phyloP scores from a whole-genome alignment of 2,888 invertebrate genomes.

The Stegana nigrithorax region DNA sequence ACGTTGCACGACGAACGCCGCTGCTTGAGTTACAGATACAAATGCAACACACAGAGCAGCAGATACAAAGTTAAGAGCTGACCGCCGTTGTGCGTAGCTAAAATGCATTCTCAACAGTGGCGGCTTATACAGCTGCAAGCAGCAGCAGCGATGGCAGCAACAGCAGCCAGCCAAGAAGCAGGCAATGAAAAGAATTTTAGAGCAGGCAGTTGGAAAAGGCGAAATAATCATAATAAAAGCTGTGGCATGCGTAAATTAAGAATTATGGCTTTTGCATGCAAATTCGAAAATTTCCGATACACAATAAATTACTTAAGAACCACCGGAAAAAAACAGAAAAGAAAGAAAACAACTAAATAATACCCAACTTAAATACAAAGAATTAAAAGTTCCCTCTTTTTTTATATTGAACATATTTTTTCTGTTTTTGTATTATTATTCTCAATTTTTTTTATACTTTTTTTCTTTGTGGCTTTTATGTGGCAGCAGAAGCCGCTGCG shows the following conservation, averaged over 20 bases:
- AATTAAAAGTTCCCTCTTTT: too few species aligned
- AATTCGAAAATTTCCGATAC: constrained; percentile 62
- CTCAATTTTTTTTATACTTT: neutral
- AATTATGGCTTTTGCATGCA: constrained; percentile 66
- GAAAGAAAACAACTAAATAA: neutral
- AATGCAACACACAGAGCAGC: neutral
- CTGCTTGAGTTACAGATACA: neutral
- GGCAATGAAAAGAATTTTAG: neutral
- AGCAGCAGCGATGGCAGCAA: constrained; percentile 35
- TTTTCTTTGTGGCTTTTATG: neutral
- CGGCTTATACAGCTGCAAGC: too few species aligned
- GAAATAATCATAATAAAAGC: constrained; percentile 52
- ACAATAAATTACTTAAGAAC: constrained; percentile 63
- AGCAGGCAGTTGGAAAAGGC: constrained; percentile 15
- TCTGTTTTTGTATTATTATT: neutral
- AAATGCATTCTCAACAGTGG: constrained; percentile 37
- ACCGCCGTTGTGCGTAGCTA: constrained; percentile 42
- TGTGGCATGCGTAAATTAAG: constrained; percentile 64
- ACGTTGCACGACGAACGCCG: too few species aligned
- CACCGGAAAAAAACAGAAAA: constrained; percentile 8
- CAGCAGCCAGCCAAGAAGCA: neutral
- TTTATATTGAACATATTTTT: neutral
- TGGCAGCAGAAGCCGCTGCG: too few species aligned
- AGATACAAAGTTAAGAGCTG: neutral
- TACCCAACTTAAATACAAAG: too few species aligned